Percentiles rank a stretch among this genome's conserved stretches.
Evolutionary conservation across 2,797 vertebrate species (phyloP).

Genomic region (Stomatorhinus walkeri): DNA sequence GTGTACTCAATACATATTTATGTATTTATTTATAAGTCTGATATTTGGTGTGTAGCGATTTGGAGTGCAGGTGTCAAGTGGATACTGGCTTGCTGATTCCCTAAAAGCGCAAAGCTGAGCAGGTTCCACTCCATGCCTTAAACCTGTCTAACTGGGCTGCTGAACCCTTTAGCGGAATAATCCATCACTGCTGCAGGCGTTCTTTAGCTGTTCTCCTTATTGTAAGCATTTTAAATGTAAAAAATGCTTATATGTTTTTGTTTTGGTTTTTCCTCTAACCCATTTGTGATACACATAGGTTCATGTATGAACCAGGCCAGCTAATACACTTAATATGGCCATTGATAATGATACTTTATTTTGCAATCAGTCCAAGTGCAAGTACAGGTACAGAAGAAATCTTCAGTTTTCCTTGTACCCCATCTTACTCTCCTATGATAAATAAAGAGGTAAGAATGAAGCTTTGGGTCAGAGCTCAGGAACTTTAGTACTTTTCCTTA

Average conservation of each 20-base stretch:
- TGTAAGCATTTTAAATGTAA: background rate
- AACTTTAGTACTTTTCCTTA: background rate
- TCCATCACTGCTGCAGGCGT: background rate
- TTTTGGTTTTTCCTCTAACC: background rate
- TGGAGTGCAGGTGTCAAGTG: background rate
- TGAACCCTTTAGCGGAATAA: background rate
- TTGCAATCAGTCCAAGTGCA: background rate
- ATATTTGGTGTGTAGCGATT: background rate
- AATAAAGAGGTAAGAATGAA: background rate
- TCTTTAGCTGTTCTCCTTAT: background rate
- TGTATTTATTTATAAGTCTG: background rate
- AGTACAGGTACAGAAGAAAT: background rate
- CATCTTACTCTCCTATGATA: background rate
- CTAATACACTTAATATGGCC: background rate
- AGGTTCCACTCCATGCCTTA: background rate
- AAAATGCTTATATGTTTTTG: background rate
- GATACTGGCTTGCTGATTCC: background rate
- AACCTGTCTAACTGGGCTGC: background rate
- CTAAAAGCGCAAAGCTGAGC: background rate
- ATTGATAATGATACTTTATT: background rate
- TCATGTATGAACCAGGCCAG: background rate
- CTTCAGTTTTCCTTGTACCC: background rate
- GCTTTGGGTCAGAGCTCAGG: background rate
- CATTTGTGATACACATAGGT: background rate
- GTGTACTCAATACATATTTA: slow-evolving; percentile 5